Percentiles rank a stretch among this genome's conserved stretches.
Conservation (phyloP, 1,140 invertebrate genomes). For the Meteorus sp. region DNA sequence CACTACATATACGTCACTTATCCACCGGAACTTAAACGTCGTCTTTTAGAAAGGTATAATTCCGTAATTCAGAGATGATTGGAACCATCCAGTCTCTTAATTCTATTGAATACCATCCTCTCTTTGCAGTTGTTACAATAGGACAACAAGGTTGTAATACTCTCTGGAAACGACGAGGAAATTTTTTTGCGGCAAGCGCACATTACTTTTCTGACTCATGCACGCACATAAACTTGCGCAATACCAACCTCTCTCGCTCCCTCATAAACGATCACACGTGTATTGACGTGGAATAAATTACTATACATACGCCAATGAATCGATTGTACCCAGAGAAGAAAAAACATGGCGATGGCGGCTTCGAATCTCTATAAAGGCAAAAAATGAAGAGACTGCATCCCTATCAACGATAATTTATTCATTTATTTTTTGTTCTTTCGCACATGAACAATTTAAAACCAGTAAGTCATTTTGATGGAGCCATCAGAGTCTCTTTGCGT, state of each 20-base stretch:
- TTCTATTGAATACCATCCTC: slow-evolving; percentile 33
- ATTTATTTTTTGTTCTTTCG: slow-evolving; percentile 2
- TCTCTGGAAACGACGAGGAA: not conserved
- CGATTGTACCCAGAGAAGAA: slow-evolving; percentile 3
- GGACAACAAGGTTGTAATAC: slow-evolving; percentile 70
- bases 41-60: slow-evolving; percentile 76
- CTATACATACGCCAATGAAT: not conserved
- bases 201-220: slow-evolving; percentile 2
- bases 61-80: too few species aligned
- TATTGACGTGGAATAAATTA: not conserved
- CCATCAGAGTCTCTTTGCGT: slow-evolving; percentile 76
- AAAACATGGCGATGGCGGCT: not conserved
- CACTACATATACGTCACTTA: slow-evolving; percentile 86
- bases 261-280: not conserved
- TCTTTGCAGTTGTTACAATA: slow-evolving; percentile 72
- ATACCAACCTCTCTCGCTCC: not conserved
- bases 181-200: not conserved
- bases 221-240: slow-evolving; percentile 20
- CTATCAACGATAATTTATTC: not conserved
- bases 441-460: slow-evolving; percentile 66
- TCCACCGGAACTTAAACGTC: slow-evolving; percentile 78
- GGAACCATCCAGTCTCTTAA: not conserved
- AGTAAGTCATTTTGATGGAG: slow-evolving; percentile 79
- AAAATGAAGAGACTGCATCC: not conserved
- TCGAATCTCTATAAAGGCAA: not conserved